phyloP scores from a whole-genome alignment of 2,113 vertebrate species.

The Mandrillus leucophaeus region DNA sequence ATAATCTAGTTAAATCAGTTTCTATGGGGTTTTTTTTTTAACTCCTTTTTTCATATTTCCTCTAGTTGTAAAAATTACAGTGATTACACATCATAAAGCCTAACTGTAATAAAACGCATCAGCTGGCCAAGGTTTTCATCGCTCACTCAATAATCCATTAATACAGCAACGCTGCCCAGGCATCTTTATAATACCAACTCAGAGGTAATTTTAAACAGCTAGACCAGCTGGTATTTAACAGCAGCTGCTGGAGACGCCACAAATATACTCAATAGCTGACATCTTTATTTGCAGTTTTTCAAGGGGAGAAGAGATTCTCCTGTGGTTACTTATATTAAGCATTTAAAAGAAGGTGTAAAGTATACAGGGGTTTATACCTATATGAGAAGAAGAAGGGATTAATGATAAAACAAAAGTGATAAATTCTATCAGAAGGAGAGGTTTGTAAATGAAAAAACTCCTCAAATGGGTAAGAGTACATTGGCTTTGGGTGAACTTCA shows the following conservation, averaged over 20 bases:
- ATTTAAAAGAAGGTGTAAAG: conserved; percentile 76
- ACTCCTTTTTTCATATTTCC: conserved; percentile 85
- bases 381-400: conserved; percentile 64
- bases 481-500: conserved; percentile 76
- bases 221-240: conserved; percentile 94
- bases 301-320: conserved; percentile 90
- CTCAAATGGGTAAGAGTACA: conserved; percentile 45
- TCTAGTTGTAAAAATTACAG: conserved; percentile 92
- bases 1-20: conserved; percentile 82
- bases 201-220: conserved; percentile 94
- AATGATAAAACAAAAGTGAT: conserved; percentile 72
- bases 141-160: conserved; percentile 95
- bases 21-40: conserved; percentile 80
- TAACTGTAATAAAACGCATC: conserved; percentile 94
- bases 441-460: conserved; percentile 75
- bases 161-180: conserved; percentile 92
- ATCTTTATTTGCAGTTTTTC: conserved; percentile 93
- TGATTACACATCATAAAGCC: conserved; percentile 93
- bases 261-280: conserved; percentile 93
- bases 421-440: conserved; percentile 57
- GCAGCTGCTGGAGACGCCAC: conserved; percentile 92
- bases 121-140: conserved; percentile 94
- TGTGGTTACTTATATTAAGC: conserved; percentile 89
- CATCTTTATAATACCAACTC: conserved; percentile 94
- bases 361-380: conserved; percentile 77